These are phyloP conservation scores for Diplolepis rosae DNA, from an alignment of 2,888 invertebrate species.

Conservation along the genomic window DNA sequence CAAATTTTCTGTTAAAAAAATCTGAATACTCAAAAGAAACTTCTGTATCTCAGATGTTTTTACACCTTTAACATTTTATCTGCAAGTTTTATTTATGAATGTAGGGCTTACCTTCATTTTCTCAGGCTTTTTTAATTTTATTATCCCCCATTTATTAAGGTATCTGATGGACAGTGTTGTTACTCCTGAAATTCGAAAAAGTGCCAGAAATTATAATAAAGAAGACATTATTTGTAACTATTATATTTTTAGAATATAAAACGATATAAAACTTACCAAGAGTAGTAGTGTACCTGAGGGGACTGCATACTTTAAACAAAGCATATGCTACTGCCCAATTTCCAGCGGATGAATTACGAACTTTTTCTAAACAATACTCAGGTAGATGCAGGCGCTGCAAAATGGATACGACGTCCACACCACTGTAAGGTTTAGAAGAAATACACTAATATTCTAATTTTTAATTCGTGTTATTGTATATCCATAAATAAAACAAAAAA, in stretches of 20 bases:
- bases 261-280: conserved; percentile 79
- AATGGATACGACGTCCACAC: conserved; percentile 89
- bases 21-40: not conserved
- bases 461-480: not conserved
- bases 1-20: too few relatives aligned
- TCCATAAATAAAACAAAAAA: too few relatives aligned
- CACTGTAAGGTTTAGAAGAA: conserved; percentile 79
- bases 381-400: conserved; percentile 86
- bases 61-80: too few relatives aligned
- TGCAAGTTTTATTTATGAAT: too few relatives aligned
- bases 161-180: conserved; percentile 90
- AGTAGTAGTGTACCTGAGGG: conserved; percentile 93
- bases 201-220: conserved; percentile 24
- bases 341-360: conserved; percentile 88
- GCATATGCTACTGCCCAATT: conserved; percentile 92
- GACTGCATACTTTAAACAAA: conserved; percentile 94
- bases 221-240: too few relatives aligned
- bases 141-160: conserved; percentile 85
- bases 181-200: conserved; percentile 78
- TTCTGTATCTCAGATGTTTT: too few relatives aligned
- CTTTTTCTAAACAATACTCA: conserved; percentile 84
- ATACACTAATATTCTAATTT: not conserved
- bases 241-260: too few relatives aligned
- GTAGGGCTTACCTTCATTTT: conserved; percentile 24
- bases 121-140: conserved; percentile 48